Conservation (phyloP, 2,888 invertebrate species). For the Drosophila peninsularis region DNA sequence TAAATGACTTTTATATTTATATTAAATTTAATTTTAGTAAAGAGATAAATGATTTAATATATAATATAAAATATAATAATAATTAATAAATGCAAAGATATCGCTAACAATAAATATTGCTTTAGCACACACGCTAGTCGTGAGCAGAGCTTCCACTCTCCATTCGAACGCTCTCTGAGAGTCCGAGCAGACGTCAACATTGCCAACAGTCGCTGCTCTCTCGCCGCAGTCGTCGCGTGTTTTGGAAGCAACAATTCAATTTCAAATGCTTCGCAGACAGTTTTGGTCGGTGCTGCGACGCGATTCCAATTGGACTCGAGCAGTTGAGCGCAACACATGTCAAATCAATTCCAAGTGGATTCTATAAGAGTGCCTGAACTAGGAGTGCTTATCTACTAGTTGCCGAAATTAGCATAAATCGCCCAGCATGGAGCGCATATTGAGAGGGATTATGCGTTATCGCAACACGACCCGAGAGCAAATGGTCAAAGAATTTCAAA, state of each 20-base stretch:
- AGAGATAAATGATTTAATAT: neutral
- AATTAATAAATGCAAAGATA: neutral
- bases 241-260: conserved; percentile 72
- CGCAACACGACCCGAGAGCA: conserved; percentile 91
- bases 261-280: conserved; percentile 53
- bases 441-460: conserved; percentile 96
- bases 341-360: conserved; percentile 44
- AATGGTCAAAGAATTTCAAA: conserved; percentile 96
- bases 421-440: conserved; percentile 91
- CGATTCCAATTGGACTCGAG: conserved; percentile 25
- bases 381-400: conserved; percentile 9
- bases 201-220: conserved; percentile 33
- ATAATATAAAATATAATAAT: no score
- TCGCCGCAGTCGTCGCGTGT: conserved; percentile 46
- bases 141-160: conserved; percentile 13
- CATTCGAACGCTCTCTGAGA: conserved; percentile 30
- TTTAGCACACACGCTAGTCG: neutral
- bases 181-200: conserved; percentile 23
- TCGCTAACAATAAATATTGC: neutral
- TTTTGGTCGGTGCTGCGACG: conserved; percentile 40
- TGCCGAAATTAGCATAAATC: conserved; percentile 6
- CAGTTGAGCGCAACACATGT: neutral
- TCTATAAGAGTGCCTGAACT: conserved; percentile 40
- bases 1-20: neutral
- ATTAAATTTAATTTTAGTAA: neutral